Conservation (phyloP, 2,113 vertebrate species). For the Sinocyclocheilus anophthalmus region DNA sequence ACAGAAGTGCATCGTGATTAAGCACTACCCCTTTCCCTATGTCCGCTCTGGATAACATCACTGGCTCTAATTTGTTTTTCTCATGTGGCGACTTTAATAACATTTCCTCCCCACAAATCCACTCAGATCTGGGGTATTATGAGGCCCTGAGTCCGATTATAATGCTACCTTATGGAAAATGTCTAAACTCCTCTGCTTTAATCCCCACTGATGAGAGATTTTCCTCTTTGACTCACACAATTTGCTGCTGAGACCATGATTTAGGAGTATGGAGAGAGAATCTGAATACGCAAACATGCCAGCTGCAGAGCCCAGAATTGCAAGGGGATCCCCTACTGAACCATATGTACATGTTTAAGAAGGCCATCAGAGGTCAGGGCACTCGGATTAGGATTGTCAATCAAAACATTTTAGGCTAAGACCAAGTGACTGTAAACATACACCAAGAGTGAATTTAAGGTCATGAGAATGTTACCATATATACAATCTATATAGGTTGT, state of each 20-base stretch:
- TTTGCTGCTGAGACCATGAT: slow-evolving; percentile 47
- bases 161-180: slow-evolving; percentile 60
- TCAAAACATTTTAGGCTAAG: slow-evolving; percentile 29
- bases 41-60: slow-evolving; percentile 46
- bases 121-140: slow-evolving; percentile 60
- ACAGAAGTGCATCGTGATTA: slow-evolving; percentile 53
- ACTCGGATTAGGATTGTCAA: slow-evolving; percentile 15
- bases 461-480: neutral
- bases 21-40: slow-evolving; percentile 39
- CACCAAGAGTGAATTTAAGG: neutral
- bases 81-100: slow-evolving; percentile 56
- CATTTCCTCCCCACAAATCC: slow-evolving; percentile 58
- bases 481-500: neutral
- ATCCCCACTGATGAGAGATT: slow-evolving; percentile 56
- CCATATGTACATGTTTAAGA: slow-evolving; percentile 11
- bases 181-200: slow-evolving; percentile 52
- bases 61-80: slow-evolving; percentile 58
- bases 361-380: slow-evolving; percentile 22
- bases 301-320: slow-evolving; percentile 12
- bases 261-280: slow-evolving; percentile 20
- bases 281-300: slow-evolving; percentile 33
- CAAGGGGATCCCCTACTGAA: neutral
- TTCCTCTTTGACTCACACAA: slow-evolving; percentile 42
- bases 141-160: slow-evolving; percentile 56
- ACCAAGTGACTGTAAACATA: neutral